phyloP scores from a whole-genome alignment of 2,113 vertebrate species.

The Ciconia boyciana region DNA sequence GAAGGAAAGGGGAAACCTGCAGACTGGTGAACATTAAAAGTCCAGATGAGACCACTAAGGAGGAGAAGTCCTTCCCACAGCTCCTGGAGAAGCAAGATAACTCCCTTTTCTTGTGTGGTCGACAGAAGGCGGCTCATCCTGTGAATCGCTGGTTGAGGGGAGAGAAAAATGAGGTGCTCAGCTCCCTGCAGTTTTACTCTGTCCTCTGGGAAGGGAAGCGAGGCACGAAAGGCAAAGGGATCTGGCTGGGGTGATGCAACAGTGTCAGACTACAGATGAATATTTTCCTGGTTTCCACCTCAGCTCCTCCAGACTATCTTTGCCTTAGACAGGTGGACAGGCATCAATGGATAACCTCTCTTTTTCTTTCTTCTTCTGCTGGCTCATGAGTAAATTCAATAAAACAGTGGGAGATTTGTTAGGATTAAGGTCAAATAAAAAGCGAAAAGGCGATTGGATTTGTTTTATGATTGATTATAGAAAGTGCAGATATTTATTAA shows the following conservation, averaged over 20 bases:
- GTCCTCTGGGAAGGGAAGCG: background rate
- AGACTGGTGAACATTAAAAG: background rate
- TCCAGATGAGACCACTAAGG: background rate
- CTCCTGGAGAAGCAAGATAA: background rate
- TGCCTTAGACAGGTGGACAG: background rate
- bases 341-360: background rate
- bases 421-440: conserved; percentile 62
- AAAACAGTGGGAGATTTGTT: conserved; percentile 39
- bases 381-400: conserved; percentile 26
- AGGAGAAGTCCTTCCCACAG: background rate
- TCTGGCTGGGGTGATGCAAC: background rate
- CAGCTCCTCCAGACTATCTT: background rate
- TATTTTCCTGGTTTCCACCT: background rate
- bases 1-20: background rate
- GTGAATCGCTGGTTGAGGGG: background rate
- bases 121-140: background rate
- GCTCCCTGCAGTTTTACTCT: background rate
- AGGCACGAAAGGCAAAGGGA: background rate
- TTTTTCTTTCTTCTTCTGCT: background rate
- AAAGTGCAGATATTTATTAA: conserved; percentile 61
- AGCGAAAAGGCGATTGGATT: conserved; percentile 49
- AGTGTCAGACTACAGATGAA: background rate
- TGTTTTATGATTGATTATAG: conserved; percentile 59
- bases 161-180: background rate
- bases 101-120: background rate